A percentile compares a stretch with the other conserved stretches of the same genome.
These are phyloP conservation scores for Phalanger gymnotis DNA, from an alignment of 2,797 vertebrate genomes.

Conservation along the genomic window DNA sequence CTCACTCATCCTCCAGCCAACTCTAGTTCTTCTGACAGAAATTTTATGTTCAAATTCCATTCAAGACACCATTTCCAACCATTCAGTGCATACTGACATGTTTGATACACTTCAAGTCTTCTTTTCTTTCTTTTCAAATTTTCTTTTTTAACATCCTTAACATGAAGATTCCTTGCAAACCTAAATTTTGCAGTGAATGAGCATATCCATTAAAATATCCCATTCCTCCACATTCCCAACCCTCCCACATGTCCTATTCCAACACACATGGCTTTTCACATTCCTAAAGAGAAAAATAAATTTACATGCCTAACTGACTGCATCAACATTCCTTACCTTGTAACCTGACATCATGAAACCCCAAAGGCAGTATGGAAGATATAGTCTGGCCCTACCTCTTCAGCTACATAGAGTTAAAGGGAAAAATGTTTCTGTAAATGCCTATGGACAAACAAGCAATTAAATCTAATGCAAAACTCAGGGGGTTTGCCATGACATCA, in stretches of 20 bases:
- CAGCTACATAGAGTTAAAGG: conserved; percentile 20
- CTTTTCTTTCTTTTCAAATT: not conserved
- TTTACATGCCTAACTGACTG: not conserved
- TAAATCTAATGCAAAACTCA: conserved; percentile 6
- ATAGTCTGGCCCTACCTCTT: not conserved
- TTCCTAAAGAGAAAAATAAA: not conserved
- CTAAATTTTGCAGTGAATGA: not conserved
- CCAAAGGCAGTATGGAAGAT: not conserved
- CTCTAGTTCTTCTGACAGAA: not conserved
- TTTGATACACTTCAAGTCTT: not conserved
- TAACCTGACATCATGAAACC: not conserved
- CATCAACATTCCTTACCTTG: not conserved
- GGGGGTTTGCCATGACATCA: not conserved
- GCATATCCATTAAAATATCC: not conserved
- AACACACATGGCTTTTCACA: not conserved
- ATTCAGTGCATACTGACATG: not conserved
- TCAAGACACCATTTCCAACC: not conserved
- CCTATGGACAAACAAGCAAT: conserved; percentile 12
- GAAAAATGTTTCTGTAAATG: not conserved
- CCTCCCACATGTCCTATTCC: not conserved
- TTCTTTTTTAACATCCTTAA: not conserved
- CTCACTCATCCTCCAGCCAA: not conserved
- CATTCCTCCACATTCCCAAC: not conserved
- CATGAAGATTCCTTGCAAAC: not conserved
- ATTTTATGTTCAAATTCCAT: not conserved